Evolutionary conservation across 2,797 vertebrate genomes (phyloP).

Genomic region (Coracias cyanogaster): DNA sequence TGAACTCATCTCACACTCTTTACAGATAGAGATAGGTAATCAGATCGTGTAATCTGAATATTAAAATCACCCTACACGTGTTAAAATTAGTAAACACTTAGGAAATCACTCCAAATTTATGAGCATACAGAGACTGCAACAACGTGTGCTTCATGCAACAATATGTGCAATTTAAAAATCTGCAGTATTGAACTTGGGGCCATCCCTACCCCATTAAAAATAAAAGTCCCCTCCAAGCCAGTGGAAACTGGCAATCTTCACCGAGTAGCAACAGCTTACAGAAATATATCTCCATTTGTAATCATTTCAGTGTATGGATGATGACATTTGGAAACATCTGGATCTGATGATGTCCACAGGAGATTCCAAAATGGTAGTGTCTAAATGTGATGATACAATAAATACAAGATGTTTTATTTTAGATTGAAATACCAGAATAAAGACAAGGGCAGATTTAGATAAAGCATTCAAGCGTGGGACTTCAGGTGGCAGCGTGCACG

Average conservation of each 20-base stretch:
- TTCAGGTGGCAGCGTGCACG: conserved; percentile 24
- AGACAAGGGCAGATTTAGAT: conserved; percentile 59
- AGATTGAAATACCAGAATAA: conserved; percentile 65
- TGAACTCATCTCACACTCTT: not conserved
- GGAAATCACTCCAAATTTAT: conserved; percentile 33
- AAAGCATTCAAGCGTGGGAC: not conserved
- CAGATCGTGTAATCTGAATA: not conserved
- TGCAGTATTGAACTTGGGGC: conserved; percentile 52
- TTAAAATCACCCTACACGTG: not conserved
- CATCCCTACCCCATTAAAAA: conserved; percentile 56
- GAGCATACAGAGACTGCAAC: conserved; percentile 1
- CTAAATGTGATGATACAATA: conserved; percentile 75
- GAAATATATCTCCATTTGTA: conserved; percentile 73
- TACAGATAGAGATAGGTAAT: conserved; percentile 31
- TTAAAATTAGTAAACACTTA: conserved; percentile 30
- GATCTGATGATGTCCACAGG: conserved; percentile 74
- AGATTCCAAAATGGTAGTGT: conserved; percentile 79
- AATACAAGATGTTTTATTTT: conserved; percentile 69
- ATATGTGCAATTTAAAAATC: conserved; percentile 28
- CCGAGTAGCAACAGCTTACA: conserved; percentile 62
- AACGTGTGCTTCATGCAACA: conserved; percentile 14
- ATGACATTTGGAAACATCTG: conserved; percentile 81
- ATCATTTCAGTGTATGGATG: conserved; percentile 72
- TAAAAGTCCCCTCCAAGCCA: conserved; percentile 53
- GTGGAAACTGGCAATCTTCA: conserved; percentile 68